Conservation (phyloP, 2,888 invertebrate species). For the Brachypterus glaber region DNA sequence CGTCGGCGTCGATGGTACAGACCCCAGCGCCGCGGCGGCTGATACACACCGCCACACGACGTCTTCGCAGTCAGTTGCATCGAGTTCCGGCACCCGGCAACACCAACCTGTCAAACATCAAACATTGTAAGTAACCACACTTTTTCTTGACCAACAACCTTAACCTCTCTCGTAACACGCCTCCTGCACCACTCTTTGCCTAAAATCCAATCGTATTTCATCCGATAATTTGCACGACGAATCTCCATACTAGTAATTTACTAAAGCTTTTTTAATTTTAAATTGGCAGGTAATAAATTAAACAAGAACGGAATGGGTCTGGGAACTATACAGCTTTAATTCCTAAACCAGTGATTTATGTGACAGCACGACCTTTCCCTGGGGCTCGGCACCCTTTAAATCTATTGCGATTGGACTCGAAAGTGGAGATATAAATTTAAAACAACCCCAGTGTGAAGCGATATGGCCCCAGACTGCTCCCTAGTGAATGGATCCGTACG, state of each 20-base stretch:
- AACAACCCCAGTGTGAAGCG: constrained; percentile 26
- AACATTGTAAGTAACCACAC: constrained; percentile 14
- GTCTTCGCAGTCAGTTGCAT: constrained; percentile 30
- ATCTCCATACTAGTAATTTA: too few species aligned
- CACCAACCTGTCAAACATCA: constrained; percentile 16
- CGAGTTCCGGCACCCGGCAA: constrained; percentile 18
- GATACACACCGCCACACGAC: constrained; percentile 33
- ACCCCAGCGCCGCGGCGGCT: constrained; percentile 34
- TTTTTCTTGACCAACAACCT: constrained; percentile 13
- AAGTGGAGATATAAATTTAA: constrained; percentile 27
- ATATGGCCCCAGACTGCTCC: constrained; percentile 5
- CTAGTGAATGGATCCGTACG: constrained; percentile 2
- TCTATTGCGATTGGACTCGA: constrained; percentile 31
- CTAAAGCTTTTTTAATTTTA: too few species aligned
- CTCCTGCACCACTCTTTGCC: constrained; percentile 1
- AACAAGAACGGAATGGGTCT: too few species aligned
- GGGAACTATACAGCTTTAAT: too few species aligned
- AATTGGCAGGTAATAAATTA: too few species aligned
- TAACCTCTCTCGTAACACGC: constrained; percentile 3
- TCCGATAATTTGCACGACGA: too few species aligned
- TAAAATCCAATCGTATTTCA: constrained; percentile 3
- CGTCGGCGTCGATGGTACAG: constrained; percentile 39
- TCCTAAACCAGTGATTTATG: too few species aligned
- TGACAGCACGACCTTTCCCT: too few species aligned
- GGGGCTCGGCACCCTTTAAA: constrained; percentile 33